Evolutionary conservation across 2,797 vertebrate species (phyloP), one percentile per base, ranked within the genome.

Genomic region (Anguilla obscura): DNA sequence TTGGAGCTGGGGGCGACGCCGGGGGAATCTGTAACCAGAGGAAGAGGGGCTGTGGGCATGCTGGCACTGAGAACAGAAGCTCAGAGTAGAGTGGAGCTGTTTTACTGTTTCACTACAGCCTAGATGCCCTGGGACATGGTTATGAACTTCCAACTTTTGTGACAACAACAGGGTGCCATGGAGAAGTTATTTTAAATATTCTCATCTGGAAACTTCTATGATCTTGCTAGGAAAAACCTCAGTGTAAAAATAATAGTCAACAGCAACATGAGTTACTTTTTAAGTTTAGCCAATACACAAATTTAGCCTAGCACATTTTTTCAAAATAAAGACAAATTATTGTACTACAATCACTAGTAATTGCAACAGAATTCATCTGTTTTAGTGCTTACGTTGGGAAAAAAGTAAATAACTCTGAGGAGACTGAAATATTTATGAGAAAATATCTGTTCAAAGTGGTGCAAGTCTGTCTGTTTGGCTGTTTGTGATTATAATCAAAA

Each of bases 1-100:
- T 99, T 99, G 90, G 97, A 98, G 86, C 98, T 99, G 52, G 98
- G 97, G 91, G 98, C 98, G 86, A 98, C 95, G 8, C 98, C 98
- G 0, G 98, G 98, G 16, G 98, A 99, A 93, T 99, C 98, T 99
- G 94, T 0, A 84, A 18, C 16, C 58, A 87, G 7, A 89, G 86
- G 85, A 27, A 58, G n/a, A 50, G 50, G 45, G 52, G n/a, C n/a
- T 14, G 21, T 66, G 50, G 84, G 54, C 3, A 40, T 18, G 16
- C 84, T 88, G 84, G 63, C 6, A 86, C 86, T 86, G 40, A 69
- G 87, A 88, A 83, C 86, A 50, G 63, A 90, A 90, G 89, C 58
- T 86, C 82, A 90, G 56, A 30, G 30, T 50, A 33, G 90, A 40
- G 80, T 88, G 85, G 88, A 86, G 89, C 80, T 52, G 24, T 52